Evolutionary conservation across 2,888 invertebrate genomes (phyloP).

Genomic region (Tanaodytes sp.): DNA sequence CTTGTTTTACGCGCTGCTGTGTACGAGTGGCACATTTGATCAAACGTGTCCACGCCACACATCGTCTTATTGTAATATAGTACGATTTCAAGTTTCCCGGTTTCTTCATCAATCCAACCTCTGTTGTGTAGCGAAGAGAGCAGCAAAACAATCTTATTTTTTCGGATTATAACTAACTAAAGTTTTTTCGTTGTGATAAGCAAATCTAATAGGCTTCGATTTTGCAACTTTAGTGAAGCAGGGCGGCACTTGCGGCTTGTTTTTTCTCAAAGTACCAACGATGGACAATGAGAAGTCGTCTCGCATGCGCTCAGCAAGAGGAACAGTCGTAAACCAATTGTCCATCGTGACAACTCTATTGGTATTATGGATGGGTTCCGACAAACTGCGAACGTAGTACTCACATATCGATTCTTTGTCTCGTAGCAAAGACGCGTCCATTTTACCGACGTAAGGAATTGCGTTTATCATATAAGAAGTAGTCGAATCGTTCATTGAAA

Average conservation of each 20-base stretch:
- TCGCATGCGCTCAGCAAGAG: conserved; percentile 3
- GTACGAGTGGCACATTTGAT: conserved; percentile 55
- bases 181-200: conserved; percentile 23
- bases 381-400: conserved; percentile 40
- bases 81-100: conserved; percentile 23
- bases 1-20: conserved; percentile 44
- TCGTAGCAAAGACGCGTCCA: not conserved
- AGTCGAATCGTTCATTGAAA: conserved; percentile 26
- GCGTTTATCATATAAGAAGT: conserved; percentile 31
- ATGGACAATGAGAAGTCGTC: conserved; percentile 23
- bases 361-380: conserved; percentile 46
- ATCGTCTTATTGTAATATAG: conserved; percentile 57
- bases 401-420: conserved; percentile 12
- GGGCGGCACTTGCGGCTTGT: conserved; percentile 53
- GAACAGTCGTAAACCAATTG: conserved; percentile 55
- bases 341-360: conserved; percentile 48
- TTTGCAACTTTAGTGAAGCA: conserved; percentile 11
- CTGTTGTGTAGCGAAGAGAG: conserved; percentile 1
- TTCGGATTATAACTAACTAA: conserved; percentile 20
- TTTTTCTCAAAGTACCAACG: conserved; percentile 53
- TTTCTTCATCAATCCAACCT: conserved; percentile 1
- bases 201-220: conserved; percentile 39
- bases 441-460: conserved; percentile 41
- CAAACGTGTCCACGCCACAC: conserved; percentile 57
- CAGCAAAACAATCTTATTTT: conserved; percentile 8